Evolutionary conservation across 1,140 invertebrate species (phyloP).

Genomic region (Euura lappo): DNA sequence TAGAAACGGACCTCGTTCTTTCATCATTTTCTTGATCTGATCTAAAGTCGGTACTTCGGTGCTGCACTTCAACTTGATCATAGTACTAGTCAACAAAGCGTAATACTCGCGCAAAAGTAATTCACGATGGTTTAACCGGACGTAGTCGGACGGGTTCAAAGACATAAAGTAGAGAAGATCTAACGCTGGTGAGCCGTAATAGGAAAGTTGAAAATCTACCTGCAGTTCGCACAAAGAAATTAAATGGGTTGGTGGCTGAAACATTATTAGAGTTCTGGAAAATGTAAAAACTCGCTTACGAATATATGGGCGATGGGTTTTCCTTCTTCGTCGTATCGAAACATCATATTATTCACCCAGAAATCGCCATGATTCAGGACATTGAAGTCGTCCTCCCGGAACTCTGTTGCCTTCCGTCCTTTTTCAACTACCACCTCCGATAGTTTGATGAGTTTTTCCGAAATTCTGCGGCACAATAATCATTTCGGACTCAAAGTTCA

Average conservation of each 20-base stretch:
- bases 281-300: background rate
- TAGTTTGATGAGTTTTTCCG: constrained; percentile 53
- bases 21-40: background rate
- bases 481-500: no score
- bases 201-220: constrained; percentile 48
- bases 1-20: background rate
- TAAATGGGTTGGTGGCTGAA: no score
- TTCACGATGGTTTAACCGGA: background rate
- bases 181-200: constrained; percentile 37
- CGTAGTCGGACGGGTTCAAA: constrained; percentile 22
- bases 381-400: constrained; percentile 57
- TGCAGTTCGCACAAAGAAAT: background rate
- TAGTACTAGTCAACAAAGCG: background rate
- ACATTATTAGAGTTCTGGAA: no score
- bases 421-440: constrained; percentile 40
- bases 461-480: constrained; percentile 39
- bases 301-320: constrained; percentile 43
- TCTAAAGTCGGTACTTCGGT: background rate
- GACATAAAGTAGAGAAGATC: constrained; percentile 47
- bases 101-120: constrained; percentile 7
- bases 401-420: constrained; percentile 33
- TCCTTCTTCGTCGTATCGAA: constrained; percentile 39
- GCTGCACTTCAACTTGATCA: background rate
- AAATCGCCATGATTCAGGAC: constrained; percentile 50
- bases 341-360: constrained; percentile 52